These are phyloP conservation scores for Triops longicaudatus DNA, from an alignment of 1,140 invertebrate species.

Conservation along the genomic window DNA sequence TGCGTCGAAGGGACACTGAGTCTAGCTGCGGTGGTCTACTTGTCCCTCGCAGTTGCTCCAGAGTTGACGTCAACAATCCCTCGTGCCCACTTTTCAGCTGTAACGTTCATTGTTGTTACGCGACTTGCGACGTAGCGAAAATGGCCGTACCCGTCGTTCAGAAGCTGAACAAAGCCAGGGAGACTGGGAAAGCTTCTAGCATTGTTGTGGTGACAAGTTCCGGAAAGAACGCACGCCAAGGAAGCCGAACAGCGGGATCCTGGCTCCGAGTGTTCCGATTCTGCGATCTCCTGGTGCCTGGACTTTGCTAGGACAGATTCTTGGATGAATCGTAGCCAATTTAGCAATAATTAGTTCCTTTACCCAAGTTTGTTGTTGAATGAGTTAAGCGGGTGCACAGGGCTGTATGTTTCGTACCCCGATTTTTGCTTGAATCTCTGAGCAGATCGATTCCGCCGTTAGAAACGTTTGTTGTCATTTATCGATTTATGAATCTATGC, in stretches of 20 bases:
- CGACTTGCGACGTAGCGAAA: neutral
- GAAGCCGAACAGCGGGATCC: neutral
- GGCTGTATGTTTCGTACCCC: neutral
- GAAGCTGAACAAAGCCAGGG: neutral
- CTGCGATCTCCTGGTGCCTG: neutral
- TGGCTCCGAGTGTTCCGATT: neutral
- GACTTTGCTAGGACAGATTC: neutral
- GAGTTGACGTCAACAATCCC: neutral
- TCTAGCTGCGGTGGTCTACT: neutral
- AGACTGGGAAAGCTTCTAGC: neutral
- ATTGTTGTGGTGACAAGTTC: neutral
- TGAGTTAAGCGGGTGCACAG: no score
- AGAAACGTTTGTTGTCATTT: neutral
- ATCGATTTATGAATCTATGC: neutral
- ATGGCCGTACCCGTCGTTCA: neutral
- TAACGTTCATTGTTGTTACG: neutral
- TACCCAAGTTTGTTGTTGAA: neutral
- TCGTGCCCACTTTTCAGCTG: neutral
- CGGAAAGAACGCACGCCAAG: neutral
- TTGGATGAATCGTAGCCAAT: neutral
- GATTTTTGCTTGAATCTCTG: no score
- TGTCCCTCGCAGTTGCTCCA: neutral
- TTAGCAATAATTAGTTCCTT: neutral
- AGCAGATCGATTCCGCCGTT: no score
- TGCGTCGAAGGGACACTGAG: neutral